These are phyloP conservation scores for Frieseomelitta varia DNA, from an alignment of 1,140 invertebrate genomes.

Conservation along the genomic window DNA sequence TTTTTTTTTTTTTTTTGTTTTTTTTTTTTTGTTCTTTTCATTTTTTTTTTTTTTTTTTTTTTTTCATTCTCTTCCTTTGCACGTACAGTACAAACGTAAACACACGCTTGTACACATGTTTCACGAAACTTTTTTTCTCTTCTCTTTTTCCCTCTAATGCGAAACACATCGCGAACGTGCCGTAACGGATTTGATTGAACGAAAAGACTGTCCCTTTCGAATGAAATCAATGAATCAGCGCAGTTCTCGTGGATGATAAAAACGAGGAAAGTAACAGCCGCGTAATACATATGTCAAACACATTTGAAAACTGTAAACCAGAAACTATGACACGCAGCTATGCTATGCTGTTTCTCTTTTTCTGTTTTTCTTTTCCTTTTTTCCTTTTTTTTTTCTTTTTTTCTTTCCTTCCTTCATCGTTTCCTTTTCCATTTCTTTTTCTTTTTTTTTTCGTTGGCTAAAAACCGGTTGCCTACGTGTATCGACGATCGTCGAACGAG, in stretches of 20 bases:
- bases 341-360: slow-evolving; percentile 47
- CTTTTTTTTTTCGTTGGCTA: slow-evolving; percentile 3
- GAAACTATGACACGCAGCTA: slow-evolving; percentile 66
- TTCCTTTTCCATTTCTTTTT: slow-evolving; percentile 1
- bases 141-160: neutral
- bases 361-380: neutral
- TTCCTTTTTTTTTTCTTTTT: neutral
- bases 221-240: slow-evolving; percentile 60
- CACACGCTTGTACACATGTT: slow-evolving; percentile 29
- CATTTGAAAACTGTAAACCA: slow-evolving; percentile 55
- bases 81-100: neutral
- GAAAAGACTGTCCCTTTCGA: slow-evolving; percentile 34
- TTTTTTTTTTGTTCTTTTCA: no score
- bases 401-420: neutral
- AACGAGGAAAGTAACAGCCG: slow-evolving; percentile 63
- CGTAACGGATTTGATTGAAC: slow-evolving; percentile 27
- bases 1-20: no score
- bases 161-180: slow-evolving; percentile 32
- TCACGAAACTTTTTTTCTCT: no score
- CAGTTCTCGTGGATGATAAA: slow-evolving; percentile 58
- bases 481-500: slow-evolving; percentile 46
- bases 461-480: slow-evolving; percentile 36
- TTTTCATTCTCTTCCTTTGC: no score
- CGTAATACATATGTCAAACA: slow-evolving; percentile 27
- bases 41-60: no score